phyloP scores from a whole-genome alignment of 1,140 invertebrate species.

The Thalassaphorura encarpata region DNA sequence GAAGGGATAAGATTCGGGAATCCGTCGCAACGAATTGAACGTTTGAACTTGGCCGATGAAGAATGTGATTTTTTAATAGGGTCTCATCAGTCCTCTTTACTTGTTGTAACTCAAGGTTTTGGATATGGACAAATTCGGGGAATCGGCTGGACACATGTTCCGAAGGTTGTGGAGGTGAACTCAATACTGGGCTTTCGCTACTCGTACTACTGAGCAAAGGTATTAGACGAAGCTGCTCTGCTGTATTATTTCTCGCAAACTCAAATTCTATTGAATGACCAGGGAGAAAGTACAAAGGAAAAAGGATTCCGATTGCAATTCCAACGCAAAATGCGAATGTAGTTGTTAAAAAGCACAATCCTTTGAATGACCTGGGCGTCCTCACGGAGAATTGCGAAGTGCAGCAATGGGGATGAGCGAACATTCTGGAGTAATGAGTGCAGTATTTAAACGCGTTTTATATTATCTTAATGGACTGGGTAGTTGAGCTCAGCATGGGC shows the following conservation, averaged over 20 bases:
- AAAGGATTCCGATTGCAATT: conserved; percentile 33
- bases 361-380: conserved; percentile 27
- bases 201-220: background rate
- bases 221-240: too few species aligned
- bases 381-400: too few species aligned
- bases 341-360: conserved; percentile 32
- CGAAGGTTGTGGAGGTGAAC: background rate
- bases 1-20: conserved; percentile 20
- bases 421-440: too few species aligned
- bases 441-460: too few species aligned
- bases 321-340: conserved; percentile 34
- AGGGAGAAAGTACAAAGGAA: conserved; percentile 33
- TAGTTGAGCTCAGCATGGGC: conserved; percentile 5
- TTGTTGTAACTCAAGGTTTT: conserved; percentile 13
- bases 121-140: conserved; percentile 26
- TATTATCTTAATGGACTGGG: too few species aligned
- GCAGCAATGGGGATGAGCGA: too few species aligned
- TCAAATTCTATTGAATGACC: too few species aligned
- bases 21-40: conserved; percentile 24
- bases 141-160: conserved; percentile 21
- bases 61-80: background rate
- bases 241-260: too few species aligned
- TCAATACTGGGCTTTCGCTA: background rate
- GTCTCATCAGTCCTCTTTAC: background rate
- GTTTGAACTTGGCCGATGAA: conserved; percentile 20